Conservation (phyloP, 2,888 invertebrate genomes). For the Epicampocera succincta region DNA sequence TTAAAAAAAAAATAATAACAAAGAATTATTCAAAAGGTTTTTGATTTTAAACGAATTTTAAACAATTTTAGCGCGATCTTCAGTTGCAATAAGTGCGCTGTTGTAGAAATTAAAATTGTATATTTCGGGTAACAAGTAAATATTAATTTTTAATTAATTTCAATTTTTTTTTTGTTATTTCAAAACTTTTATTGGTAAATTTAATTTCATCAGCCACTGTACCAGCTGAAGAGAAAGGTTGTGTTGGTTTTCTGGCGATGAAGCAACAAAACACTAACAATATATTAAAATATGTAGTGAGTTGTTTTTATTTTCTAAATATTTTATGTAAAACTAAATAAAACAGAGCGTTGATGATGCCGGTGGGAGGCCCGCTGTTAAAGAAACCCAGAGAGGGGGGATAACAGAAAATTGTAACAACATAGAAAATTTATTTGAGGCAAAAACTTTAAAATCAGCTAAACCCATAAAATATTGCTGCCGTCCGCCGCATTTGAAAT, state of each 20-base stretch:
- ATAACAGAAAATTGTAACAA: slow-evolving; percentile 14
- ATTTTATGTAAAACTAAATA: slow-evolving; percentile 36
- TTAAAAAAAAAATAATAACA: too few relatives aligned
- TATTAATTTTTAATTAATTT: too few relatives aligned
- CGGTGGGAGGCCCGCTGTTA: not conserved
- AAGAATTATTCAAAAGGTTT: too few relatives aligned
- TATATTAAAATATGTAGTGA: slow-evolving; percentile 48
- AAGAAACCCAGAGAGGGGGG: not conserved
- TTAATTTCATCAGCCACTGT: slow-evolving; percentile 21
- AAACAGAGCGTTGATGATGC: slow-evolving; percentile 33
- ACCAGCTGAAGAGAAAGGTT: slow-evolving; percentile 49
- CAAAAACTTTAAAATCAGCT: not conserved
- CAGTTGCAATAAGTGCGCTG: too few relatives aligned
- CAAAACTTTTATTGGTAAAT: not conserved
- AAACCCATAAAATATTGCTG: not conserved
- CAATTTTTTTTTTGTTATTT: too few relatives aligned
- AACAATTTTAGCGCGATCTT: too few relatives aligned
- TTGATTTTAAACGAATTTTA: too few relatives aligned
- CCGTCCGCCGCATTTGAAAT: slow-evolving; percentile 16
- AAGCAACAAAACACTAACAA: slow-evolving; percentile 30
- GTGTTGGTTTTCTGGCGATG: slow-evolving; percentile 53
- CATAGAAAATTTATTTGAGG: not conserved
- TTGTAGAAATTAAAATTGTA: too few relatives aligned
- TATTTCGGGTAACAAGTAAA: too few relatives aligned
- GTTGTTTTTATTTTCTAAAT: slow-evolving; percentile 1